Percentiles rank a stretch among this genome's conserved stretches.
phyloP scores from a whole-genome alignment of 2,113 vertebrate genomes.

The mouse (Mus musculus) region DNA sequence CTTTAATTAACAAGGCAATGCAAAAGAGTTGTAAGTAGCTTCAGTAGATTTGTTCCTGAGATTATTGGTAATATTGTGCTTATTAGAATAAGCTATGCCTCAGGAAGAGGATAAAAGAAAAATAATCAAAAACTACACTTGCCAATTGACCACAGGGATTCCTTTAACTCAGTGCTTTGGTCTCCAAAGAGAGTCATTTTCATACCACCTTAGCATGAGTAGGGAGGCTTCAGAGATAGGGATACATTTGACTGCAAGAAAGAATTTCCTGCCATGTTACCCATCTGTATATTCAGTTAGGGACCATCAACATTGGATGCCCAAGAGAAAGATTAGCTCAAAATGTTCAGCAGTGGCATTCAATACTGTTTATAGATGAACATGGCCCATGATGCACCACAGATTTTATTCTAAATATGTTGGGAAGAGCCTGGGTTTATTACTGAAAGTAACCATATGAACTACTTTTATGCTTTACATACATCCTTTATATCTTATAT shows the following conservation, averaged over 20 bases:
- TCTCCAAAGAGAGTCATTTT: background rate
- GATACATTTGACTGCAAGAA: accelerated
- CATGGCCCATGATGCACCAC: accelerated
- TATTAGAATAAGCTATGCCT: background rate
- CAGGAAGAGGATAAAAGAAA: background rate
- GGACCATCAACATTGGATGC: background rate
- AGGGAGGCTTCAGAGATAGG: background rate
- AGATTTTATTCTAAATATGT: slow-evolving; percentile 15
- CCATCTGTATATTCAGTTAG: background rate
- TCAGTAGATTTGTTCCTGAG: too few relatives aligned
- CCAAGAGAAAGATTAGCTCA: background rate
- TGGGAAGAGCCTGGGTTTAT: background rate
- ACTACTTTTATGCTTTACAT: slow-evolving; percentile 4
- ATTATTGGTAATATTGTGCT: background rate
- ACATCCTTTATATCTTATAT: background rate
- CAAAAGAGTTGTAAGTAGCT: too few relatives aligned
- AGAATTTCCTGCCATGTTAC: background rate
- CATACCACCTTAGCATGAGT: background rate
- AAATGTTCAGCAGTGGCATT: background rate
- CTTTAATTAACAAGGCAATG: too few relatives aligned
- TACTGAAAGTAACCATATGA: background rate
- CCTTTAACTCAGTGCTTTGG: background rate
- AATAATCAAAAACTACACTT: background rate
- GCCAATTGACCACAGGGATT: too few relatives aligned
- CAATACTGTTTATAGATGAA: background rate